These are phyloP conservation scores for Sinella curviseta DNA, from an alignment of 1,140 invertebrate genomes.

Conservation along the genomic window DNA sequence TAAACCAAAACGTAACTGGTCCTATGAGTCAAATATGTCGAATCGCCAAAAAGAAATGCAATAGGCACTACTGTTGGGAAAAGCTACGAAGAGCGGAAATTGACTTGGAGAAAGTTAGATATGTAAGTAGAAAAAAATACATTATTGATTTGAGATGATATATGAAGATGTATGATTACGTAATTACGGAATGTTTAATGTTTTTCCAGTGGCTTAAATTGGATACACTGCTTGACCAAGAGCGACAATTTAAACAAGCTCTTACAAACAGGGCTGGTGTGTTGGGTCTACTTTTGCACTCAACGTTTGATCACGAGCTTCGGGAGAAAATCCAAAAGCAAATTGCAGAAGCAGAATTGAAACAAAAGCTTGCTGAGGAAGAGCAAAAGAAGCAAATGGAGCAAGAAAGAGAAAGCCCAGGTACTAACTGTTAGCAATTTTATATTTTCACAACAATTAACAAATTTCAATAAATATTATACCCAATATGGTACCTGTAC, in stretches of 20 bases:
- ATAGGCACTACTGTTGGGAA: constrained; percentile 93
- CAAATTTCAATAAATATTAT: too few species aligned
- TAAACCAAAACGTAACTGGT: constrained; percentile 76
- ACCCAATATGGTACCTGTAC: too few species aligned
- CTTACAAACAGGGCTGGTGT: constrained; percentile 88
- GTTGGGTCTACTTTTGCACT: constrained; percentile 88
- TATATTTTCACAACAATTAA: too few species aligned
- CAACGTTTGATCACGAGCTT: constrained; percentile 89
- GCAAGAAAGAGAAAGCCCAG: constrained; percentile 13
- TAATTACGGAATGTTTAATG: background rate
- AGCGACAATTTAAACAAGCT: constrained; percentile 79
- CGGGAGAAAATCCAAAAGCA: constrained; percentile 65
- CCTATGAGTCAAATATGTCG: constrained; percentile 65
- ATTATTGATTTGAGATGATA: background rate
- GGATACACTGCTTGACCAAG: constrained; percentile 93
- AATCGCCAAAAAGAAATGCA: constrained; percentile 85
- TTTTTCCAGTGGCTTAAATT: constrained; percentile 78
- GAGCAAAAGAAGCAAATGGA: background rate
- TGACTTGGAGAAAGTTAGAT: constrained; percentile 67
- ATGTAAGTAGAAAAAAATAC: constrained; percentile 57
- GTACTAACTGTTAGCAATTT: background rate
- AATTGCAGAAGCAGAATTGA: constrained; percentile 55
- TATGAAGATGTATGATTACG: background rate
- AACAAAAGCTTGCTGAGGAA: constrained; percentile 48
- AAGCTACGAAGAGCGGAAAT: constrained; percentile 86